A percentile compares a stretch with the other conserved stretches of the same genome.
These are phyloP conservation scores for Cavia aperea DNA, from an alignment of 2,113 vertebrate species.

Conservation along the genomic window DNA sequence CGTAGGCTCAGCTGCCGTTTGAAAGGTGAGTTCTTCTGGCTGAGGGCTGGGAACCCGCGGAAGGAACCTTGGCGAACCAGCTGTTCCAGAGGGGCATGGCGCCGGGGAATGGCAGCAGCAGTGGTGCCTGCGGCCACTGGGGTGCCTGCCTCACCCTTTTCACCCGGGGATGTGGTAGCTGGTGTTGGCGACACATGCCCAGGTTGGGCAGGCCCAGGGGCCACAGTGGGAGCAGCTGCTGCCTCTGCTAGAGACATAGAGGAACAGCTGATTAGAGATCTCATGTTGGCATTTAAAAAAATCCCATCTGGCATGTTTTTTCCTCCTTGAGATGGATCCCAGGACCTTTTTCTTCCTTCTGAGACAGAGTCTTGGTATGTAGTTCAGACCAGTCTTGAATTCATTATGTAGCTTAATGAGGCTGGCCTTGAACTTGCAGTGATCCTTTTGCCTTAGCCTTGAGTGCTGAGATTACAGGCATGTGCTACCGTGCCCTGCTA, in stretches of 20 bases:
- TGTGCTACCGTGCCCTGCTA: background rate
- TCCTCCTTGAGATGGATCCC: background rate
- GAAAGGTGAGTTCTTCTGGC: conserved; percentile 93
- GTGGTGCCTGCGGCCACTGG: conserved; percentile 58
- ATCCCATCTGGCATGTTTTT: background rate
- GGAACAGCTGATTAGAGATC: background rate
- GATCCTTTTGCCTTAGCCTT: background rate
- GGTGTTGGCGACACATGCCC: conserved; percentile 84
- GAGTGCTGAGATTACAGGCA: background rate
- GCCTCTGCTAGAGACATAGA: conserved; percentile 55
- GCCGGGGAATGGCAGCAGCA: conserved; percentile 87
- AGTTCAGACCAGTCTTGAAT: background rate
- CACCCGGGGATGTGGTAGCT: conserved; percentile 81
- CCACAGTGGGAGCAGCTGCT: conserved; percentile 57
- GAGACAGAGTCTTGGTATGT: background rate
- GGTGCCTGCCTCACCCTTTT: conserved; percentile 81
- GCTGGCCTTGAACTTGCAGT: background rate
- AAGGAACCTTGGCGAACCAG: conserved; percentile 92
- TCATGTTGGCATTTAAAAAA: background rate
- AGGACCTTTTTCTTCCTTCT: too few species aligned
- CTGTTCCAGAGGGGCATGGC: conserved; percentile 91
- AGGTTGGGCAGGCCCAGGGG: conserved; percentile 72
- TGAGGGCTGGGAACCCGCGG: conserved; percentile 89
- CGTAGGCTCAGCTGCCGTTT: conserved; percentile 91
- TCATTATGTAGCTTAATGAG: background rate